Conservation (phyloP, 1,140 invertebrate species). For the Panonychus citri region DNA sequence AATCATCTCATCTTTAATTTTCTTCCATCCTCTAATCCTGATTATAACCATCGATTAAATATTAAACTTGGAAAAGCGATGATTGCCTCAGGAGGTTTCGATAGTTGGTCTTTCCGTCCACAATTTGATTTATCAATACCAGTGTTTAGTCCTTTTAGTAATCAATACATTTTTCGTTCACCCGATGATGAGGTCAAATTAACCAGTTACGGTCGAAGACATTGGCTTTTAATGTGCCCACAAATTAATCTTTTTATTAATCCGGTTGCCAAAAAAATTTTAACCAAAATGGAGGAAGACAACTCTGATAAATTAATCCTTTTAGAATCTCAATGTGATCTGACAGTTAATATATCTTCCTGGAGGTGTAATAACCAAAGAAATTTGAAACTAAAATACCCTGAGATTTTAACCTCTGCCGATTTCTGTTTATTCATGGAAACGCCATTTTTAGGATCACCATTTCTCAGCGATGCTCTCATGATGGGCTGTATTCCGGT, state of each 20-base stretch:
- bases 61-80: conserved; percentile 41
- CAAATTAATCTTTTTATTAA: conserved; percentile 56
- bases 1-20: conserved; percentile 79
- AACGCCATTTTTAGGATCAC: conserved; percentile 42
- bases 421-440: conserved; percentile 55
- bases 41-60: conserved; percentile 44
- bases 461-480: conserved; percentile 50
- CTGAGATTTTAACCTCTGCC: conserved; percentile 22
- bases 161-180: conserved; percentile 11
- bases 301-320: conserved; percentile 26
- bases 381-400: conserved; percentile 4
- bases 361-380: conserved; percentile 5
- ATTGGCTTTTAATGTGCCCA: conserved; percentile 42
- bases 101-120: conserved; percentile 45
- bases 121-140: conserved; percentile 67
- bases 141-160: conserved; percentile 39
- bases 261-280: conserved; percentile 33
- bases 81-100: conserved; percentile 58
- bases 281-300: conserved; percentile 33
- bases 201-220: neutral
- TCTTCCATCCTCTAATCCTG: conserved; percentile 43
- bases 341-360: neutral
- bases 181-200: neutral
- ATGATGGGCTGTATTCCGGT: conserved; percentile 67
- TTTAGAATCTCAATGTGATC: neutral